A percentile compares a stretch with the other conserved stretches of the same genome.
These are phyloP conservation scores for Zeuzera pyrina DNA, from an alignment of 2,888 invertebrate genomes.

Conservation along the genomic window DNA sequence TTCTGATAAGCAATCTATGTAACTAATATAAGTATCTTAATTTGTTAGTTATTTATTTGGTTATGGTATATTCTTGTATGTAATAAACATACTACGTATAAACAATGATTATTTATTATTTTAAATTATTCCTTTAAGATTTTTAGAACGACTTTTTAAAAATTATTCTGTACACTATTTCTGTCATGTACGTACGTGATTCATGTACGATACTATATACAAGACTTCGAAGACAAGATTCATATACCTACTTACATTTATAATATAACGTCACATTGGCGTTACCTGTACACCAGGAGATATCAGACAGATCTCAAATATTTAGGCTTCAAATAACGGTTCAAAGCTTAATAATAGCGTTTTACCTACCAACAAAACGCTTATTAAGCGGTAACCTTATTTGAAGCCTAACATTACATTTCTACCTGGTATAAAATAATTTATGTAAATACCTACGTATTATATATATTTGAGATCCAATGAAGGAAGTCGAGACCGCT, in stretches of 20 bases:
- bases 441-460: too few species aligned
- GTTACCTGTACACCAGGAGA: neutral
- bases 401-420: neutral
- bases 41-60: too few species aligned
- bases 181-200: neutral
- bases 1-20: too few species aligned
- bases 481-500: neutral
- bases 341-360: conserved; percentile 1
- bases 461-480: neutral
- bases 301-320: conserved; percentile 1
- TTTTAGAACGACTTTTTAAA: neutral
- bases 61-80: too few species aligned
- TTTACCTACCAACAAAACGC: conserved; percentile 4
- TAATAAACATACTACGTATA: too few species aligned
- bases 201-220: neutral
- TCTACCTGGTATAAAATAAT: neutral
- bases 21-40: too few species aligned
- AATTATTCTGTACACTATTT: neutral
- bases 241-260: neutral
- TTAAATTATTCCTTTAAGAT: neutral
- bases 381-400: conserved; percentile 3
- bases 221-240: neutral
- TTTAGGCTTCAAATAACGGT: conserved; percentile 3
- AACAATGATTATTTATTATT: too few species aligned
- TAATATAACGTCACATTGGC: neutral